These are phyloP conservation scores for Etia nguti DNA, from an alignment of 2,113 vertebrate genomes.

Conservation along the genomic window DNA sequence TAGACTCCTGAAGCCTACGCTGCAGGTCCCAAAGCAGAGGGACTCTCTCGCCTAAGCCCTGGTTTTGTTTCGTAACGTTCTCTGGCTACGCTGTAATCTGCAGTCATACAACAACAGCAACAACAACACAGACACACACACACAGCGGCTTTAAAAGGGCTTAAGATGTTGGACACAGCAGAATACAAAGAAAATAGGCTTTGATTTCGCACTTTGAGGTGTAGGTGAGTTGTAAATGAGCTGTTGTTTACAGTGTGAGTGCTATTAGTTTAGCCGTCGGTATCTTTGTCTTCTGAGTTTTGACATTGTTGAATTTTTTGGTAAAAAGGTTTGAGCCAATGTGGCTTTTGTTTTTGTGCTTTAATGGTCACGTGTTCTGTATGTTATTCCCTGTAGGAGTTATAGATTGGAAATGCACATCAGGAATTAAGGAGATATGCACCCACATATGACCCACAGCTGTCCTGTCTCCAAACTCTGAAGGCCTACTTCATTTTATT, in stretches of 20 bases:
- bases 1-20: constrained; percentile 8
- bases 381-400: neutral
- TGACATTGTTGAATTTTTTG: neutral
- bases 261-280: neutral
- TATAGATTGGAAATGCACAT: neutral
- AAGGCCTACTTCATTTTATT: neutral
- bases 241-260: neutral
- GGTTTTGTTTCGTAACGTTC: constrained; percentile 55
- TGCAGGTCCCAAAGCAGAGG: constrained; percentile 45
- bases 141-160: constrained; percentile 33
- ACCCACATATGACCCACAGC: neutral
- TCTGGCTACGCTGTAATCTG: constrained; percentile 46
- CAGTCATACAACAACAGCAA: neutral
- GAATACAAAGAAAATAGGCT: constrained; percentile 39
- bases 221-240: constrained; percentile 31
- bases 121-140: neutral
- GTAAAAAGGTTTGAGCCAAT: neutral
- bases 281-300: neutral
- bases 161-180: constrained; percentile 43
- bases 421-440: neutral
- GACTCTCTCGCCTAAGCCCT: constrained; percentile 34
- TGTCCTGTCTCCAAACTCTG: neutral
- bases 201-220: constrained; percentile 2
- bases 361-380: neutral
- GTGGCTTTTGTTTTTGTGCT: neutral